A percentile compares a stretch with the other conserved stretches of the same genome.
Conservation (phyloP, 2,797 vertebrate genomes). For the Acrocephalus scirpaceus region DNA sequence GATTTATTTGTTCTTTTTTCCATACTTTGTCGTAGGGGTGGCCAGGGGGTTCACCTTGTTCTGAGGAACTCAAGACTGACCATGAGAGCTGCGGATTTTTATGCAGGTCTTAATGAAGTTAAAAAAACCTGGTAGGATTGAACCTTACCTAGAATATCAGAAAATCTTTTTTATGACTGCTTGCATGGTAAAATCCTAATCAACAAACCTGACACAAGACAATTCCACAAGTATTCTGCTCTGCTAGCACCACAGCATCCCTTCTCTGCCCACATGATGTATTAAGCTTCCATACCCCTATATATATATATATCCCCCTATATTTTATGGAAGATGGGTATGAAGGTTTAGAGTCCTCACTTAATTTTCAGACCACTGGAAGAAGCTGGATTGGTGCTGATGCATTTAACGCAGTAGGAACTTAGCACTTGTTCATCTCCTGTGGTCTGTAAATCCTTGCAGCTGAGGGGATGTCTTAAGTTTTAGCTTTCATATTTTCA, state of each 20-base stretch:
- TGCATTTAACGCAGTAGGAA: fast-evolving
- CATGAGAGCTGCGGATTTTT: not conserved
- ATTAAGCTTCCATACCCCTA: not conserved
- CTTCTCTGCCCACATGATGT: not conserved
- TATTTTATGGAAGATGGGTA: not conserved
- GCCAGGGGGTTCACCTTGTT: not conserved
- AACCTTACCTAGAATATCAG: not conserved
- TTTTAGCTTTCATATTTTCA: not conserved
- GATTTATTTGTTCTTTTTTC: not conserved
- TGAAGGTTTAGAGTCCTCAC: not conserved
- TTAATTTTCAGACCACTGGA: not conserved
- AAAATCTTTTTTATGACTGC: not conserved
- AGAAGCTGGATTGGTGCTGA: not conserved
- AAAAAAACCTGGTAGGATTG: not conserved
- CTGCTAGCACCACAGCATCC: not conserved
- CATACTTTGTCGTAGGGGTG: not conserved
- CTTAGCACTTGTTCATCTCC: not conserved
- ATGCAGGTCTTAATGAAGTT: not conserved
- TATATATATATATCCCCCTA: no score
- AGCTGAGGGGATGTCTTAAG: not conserved
- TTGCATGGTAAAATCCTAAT: not conserved
- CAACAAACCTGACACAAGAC: not conserved
- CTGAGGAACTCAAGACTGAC: not conserved
- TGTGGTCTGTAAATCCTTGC: not conserved
- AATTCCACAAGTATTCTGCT: not conserved